Percentiles rank a stretch among this genome's conserved stretches.
Evolutionary conservation across 2,888 invertebrate species (phyloP).

Genomic region (Aphodius sticticus): DNA sequence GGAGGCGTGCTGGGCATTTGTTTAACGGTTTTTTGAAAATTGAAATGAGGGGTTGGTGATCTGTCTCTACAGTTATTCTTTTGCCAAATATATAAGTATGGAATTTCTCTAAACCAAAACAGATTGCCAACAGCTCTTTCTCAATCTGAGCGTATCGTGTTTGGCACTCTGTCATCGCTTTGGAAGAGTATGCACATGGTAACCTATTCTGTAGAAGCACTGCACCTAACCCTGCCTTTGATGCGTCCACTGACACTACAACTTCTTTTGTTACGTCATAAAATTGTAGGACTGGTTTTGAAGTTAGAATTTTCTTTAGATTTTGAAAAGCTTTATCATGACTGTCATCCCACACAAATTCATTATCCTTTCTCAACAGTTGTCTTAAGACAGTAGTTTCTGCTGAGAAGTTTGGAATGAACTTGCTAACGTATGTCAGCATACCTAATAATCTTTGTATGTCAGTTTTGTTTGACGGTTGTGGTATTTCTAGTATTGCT

Average conservation of each 20-base stretch:
- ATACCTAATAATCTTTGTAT: slow-evolving; percentile 29
- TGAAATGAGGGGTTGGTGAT: too few relatives aligned
- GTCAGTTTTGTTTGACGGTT: slow-evolving; percentile 22
- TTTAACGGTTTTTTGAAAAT: too few relatives aligned
- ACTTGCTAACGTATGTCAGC: slow-evolving; percentile 29
- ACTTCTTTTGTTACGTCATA: neutral
- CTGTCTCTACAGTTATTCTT: too few relatives aligned
- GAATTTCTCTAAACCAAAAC: too few relatives aligned
- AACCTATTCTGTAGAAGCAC: too few relatives aligned
- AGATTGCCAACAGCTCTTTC: too few relatives aligned
- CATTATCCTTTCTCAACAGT: neutral
- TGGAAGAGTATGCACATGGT: too few relatives aligned
- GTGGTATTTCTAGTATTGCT: slow-evolving; percentile 29
- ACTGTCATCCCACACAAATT: neutral
- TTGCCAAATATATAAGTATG: too few relatives aligned
- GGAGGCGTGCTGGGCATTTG: too few relatives aligned
- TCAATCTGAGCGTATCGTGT: too few relatives aligned
- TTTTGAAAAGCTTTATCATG: neutral
- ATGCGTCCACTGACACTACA: neutral
- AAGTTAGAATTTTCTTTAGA: neutral
- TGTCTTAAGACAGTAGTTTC: slow-evolving; percentile 11
- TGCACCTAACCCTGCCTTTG: too few relatives aligned
- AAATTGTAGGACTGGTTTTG: neutral
- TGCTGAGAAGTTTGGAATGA: slow-evolving; percentile 32
- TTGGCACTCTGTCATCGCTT: too few relatives aligned